A percentile compares a stretch with the other conserved stretches of the same genome.
phyloP scores from a whole-genome alignment of 2,797 vertebrate species.

The Fratercula arctica region DNA sequence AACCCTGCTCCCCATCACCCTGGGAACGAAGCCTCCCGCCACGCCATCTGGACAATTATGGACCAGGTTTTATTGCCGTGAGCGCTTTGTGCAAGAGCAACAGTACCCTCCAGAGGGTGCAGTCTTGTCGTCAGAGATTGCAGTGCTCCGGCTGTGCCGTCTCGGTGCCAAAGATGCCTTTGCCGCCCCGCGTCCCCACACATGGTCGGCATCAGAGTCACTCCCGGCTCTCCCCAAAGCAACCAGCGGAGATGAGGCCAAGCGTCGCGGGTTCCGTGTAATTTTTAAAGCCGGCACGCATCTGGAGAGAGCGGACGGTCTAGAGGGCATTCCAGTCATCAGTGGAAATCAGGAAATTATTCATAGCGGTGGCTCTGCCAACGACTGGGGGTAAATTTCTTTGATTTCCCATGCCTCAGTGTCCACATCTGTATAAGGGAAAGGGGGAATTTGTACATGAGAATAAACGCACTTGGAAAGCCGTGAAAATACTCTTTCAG shows the following conservation, averaged over 20 bases:
- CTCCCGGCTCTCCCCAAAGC: not conserved
- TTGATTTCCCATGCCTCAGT: slow-evolving; percentile 48
- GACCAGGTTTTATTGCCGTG: rapidly evolving
- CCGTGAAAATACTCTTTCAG: slow-evolving; percentile 61
- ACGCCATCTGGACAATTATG: rapidly evolving
- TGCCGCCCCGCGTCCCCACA: not conserved
- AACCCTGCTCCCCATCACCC: not conserved
- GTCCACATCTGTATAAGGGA: slow-evolving; percentile 50
- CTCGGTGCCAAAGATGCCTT: not conserved
- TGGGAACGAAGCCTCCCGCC: not conserved
- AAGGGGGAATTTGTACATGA: not conserved
- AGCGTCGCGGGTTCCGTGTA: not conserved
- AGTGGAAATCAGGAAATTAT: slow-evolving; percentile 40
- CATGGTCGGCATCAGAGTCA: not conserved
- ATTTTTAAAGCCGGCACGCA: not conserved
- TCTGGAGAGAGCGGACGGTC: slow-evolving; percentile 1
- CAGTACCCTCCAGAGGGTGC: slow-evolving; percentile 55
- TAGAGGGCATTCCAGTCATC: slow-evolving; percentile 28
- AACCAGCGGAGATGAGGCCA: not conserved
- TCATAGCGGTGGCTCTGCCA: slow-evolving; percentile 28
- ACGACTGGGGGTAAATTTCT: not conserved
- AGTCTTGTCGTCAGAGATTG: not conserved
- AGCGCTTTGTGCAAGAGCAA: not conserved
- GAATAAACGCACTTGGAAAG: slow-evolving; percentile 30
- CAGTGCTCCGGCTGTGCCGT: not conserved